Base-by-base conservation (phyloP, 2,113 vertebrate species). In the Pyxicephalus adspersus region DNA sequence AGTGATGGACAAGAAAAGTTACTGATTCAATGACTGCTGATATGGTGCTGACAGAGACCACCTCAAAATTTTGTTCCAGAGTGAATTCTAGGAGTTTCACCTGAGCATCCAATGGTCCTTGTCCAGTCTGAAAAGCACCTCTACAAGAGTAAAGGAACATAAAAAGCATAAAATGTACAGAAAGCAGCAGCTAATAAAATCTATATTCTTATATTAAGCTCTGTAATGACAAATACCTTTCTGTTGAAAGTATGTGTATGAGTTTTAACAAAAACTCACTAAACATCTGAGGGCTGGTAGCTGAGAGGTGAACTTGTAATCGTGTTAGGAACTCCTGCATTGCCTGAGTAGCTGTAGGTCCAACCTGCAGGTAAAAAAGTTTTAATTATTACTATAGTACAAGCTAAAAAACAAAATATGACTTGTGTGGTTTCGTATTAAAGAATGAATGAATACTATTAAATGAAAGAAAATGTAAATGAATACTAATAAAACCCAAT, bases 301-400 rank as follows among this genome's bases (percentile, higher is more conserved):
- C 96, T 84, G 96, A 99, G 83, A 99, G 94, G 87, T 99, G 98
- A 51, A 99, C 97, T 91, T 99, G 98, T 80, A 99, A 92, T 18
- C 98, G 92, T 83, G 95, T 97, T 85, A 99, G 90, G 86, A 98
- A 98, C 87, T 99, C 97, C 57, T 99, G 98, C 98, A 99, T 97
- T 87, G 98, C 98, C 93, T 99, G 98, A 0, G 96, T 98, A 25
- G 96, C 96, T n/a, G 98, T 99, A 85, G 98, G 98, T 45, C 98
- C 98, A 90, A 99, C 98, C 94, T 96, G 78, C 55, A 86, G 20
- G 11, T 19, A 60, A 51, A 77, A 34, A 38, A 38, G 8, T 3
- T 13, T 45, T 45, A 45, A 13, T 45, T 9, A 34, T 4, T 6
- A 34, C 31, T 4, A 34, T 34, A 34, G 3, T 4, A 34, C 3